Evolutionary conservation across 2,113 vertebrate genomes (phyloP), one percentile per base, ranked within the genome.

Genomic region (Oceanites oceanicus): DNA sequence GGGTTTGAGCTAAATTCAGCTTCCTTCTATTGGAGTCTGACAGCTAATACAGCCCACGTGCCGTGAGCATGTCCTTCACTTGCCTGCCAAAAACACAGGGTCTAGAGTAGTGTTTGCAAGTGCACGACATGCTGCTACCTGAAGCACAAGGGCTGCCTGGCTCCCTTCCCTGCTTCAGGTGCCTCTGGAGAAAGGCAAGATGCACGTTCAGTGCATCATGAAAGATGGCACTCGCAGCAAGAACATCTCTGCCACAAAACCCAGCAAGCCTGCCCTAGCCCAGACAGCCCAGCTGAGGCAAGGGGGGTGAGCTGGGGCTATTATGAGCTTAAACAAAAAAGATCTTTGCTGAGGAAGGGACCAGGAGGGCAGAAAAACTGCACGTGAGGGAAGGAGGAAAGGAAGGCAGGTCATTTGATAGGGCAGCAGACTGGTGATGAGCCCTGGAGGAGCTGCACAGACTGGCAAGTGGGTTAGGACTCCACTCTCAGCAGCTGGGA

Each of bases 351-450:
- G n/a, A 73, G 58, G 55, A 92, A 92, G n/a, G n/a, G 34, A 91
- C 11, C 17, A 94, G 59, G 55, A 94, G 66, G 73, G 56, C 89
- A 88, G 56, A 86, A 94, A 78, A 95, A 83, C 52, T 34, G 25
- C 55, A 67, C 1, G 1, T 47, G 52, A 88, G 65, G 77, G 63
- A 90, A 92, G 50, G 38, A 95, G 53, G 38, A 90, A 93, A 92
- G 81, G 66, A 77, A 87, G 77, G 75, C 70, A 83, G 66, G 49
- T 62, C 56, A 71, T 92, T 77, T 70, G 88, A 85, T 49, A 86
- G 90, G 88, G 84, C 79, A 94, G 40, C 56, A 87, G 80, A 63
- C 13, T 77, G 78, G 96, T 97, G 94, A 94, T 90, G 96, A 97
- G 84, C 79, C 73, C 72, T 82, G 84, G 80, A 95, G 44, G 66